A percentile compares a stretch with the other conserved stretches of the same genome.
phyloP scores from a whole-genome alignment of 2,888 invertebrate genomes.

The Sabatieria punctata region DNA sequence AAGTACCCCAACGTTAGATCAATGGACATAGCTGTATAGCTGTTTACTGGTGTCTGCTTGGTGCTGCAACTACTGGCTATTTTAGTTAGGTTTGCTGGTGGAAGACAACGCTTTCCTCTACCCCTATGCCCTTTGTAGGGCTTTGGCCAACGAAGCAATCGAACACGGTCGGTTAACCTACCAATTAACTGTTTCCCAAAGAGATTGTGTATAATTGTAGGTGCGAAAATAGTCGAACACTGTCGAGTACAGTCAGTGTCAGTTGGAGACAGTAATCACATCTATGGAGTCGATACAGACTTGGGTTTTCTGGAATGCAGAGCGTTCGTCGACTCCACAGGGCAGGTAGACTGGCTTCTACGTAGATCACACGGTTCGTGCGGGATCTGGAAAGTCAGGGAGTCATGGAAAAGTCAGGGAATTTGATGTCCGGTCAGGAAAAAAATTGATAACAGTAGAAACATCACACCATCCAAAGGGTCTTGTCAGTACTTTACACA shows the following conservation, averaged over 20 bases:
- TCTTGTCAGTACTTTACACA: too few relatives aligned
- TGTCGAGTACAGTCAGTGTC: constrained; percentile 53
- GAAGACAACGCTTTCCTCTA: constrained; percentile 81
- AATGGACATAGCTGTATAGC: too few relatives aligned
- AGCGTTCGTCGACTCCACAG: constrained; percentile 84
- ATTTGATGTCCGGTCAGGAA: too few relatives aligned
- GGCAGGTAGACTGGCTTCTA: constrained; percentile 57
- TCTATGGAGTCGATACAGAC: constrained; percentile 57
- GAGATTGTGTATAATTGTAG: constrained; percentile 36
- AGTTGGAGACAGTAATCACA: constrained; percentile 45
- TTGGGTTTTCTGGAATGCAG: constrained; percentile 60
- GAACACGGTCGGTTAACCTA: constrained; percentile 17
- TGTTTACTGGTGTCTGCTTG: too few relatives aligned
- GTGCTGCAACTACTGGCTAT: too few relatives aligned
- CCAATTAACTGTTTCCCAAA: constrained; percentile 8
- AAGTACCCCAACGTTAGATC: too few relatives aligned
- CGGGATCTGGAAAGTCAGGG: too few relatives aligned
- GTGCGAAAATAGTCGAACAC: constrained; percentile 58
- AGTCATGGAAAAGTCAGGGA: too few relatives aligned
- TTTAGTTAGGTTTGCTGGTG: constrained; percentile 75
- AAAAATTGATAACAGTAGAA: too few relatives aligned
- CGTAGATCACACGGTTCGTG: too few relatives aligned
- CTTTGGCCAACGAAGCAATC: constrained; percentile 20
- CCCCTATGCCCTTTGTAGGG: constrained; percentile 44
- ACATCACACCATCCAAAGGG: too few relatives aligned